phyloP scores from a whole-genome alignment of 2,113 vertebrate genomes.

The Cyprinodon variegatus region DNA sequence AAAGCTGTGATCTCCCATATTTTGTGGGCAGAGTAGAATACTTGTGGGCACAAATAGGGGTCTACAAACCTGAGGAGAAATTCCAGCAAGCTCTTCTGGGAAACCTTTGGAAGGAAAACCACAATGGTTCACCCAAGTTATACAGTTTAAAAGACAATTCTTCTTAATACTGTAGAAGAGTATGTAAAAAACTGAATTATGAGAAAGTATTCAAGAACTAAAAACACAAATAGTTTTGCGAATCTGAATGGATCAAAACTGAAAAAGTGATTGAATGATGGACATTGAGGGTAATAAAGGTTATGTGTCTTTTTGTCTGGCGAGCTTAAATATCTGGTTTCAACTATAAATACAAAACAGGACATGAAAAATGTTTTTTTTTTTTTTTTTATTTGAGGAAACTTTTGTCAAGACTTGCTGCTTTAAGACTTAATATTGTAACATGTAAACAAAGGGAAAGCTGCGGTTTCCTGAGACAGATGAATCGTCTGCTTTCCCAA shows the following conservation, averaged over 20 bases:
- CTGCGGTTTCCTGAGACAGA: constrained; percentile 6
- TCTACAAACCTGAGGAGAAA: too few relatives aligned
- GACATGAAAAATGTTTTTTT: background rate
- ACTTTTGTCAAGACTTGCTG: background rate
- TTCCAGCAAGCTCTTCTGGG: too few relatives aligned
- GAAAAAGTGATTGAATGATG: background rate
- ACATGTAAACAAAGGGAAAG: constrained; percentile 8
- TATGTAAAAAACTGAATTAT: background rate
- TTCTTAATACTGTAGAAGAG: background rate
- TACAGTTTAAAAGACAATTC: too few relatives aligned
- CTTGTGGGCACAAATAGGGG: too few relatives aligned
- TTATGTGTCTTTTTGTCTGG: background rate
- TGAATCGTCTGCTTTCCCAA: constrained; percentile 4
- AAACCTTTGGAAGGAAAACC: too few relatives aligned
- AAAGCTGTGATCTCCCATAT: background rate
- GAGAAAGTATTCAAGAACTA: background rate
- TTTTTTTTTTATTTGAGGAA: background rate
- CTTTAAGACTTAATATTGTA: constrained; percentile 18
- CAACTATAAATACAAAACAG: background rate
- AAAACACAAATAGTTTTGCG: background rate
- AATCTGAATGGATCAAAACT: background rate
- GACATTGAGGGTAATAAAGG: background rate
- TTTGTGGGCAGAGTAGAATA: too few relatives aligned
- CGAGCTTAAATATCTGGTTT: background rate
- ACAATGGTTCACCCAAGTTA: too few relatives aligned